Evolutionary conservation across 2,113 vertebrate species (phyloP).

Genomic region (Psammodynastes pulverulentus): DNA sequence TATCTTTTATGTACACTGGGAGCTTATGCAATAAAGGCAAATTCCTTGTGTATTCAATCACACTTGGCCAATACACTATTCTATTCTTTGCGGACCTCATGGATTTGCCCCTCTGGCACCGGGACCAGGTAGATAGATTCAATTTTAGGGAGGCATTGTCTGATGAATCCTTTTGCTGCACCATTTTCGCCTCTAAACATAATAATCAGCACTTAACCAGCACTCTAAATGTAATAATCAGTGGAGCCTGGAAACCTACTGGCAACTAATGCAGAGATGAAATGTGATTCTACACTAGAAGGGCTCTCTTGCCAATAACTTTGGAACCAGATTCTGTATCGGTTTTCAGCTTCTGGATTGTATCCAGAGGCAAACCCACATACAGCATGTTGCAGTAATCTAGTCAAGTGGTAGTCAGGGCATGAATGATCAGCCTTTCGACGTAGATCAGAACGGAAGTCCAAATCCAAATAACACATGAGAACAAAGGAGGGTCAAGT

Average conservation of each 20-base stretch:
- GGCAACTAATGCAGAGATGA: neutral
- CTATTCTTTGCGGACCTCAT: neutral
- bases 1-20: no score
- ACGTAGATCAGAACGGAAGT: neutral
- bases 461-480: neutral
- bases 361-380: neutral
- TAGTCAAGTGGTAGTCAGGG: neutral
- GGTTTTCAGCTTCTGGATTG: neutral
- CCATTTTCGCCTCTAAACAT: neutral
- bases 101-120: neutral
- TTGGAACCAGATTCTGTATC: neutral
- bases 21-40: no score
- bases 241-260: neutral
- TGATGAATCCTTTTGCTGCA: neutral
- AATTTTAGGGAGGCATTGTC: neutral
- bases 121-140: neutral
- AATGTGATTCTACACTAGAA: neutral
- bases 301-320: neutral
- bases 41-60: no score
- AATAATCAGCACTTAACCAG: neutral
- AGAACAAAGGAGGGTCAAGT: neutral
- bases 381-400: neutral
- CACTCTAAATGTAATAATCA: neutral
- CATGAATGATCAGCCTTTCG: neutral
- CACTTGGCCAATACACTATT: no score